Conservation (phyloP, 1,140 invertebrate species). For the Drosophila kurseongensis region DNA sequence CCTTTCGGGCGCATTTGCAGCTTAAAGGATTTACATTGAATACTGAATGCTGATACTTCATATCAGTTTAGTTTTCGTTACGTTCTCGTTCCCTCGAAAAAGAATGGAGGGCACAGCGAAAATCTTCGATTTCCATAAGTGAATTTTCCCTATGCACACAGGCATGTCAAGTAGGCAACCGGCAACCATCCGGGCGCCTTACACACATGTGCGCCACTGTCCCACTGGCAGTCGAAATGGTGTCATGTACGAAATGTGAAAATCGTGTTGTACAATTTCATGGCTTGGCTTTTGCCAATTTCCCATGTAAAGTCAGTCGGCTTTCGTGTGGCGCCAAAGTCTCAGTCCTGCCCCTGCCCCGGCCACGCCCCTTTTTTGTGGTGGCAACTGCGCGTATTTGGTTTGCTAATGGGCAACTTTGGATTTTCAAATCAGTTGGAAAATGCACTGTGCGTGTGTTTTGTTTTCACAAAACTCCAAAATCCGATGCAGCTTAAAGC, state of each 20-base stretch:
- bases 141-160: slow-evolving; percentile 55
- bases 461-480: slow-evolving; percentile 21
- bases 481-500: slow-evolving; percentile 65
- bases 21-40: slow-evolving; percentile 81
- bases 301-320: slow-evolving; percentile 64
- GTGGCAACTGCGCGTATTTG: slow-evolving; percentile 65
- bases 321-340: slow-evolving; percentile 35
- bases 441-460: slow-evolving; percentile 63
- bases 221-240: slow-evolving; percentile 64
- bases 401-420: slow-evolving; percentile 80
- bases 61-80: slow-evolving; percentile 73
- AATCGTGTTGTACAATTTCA: slow-evolving; percentile 82
- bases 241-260: slow-evolving; percentile 80
- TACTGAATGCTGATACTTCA: slow-evolving; percentile 79
- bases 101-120: slow-evolving; percentile 21
- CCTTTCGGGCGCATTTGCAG: slow-evolving; percentile 67
- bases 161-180: slow-evolving; percentile 42
- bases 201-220: slow-evolving; percentile 48
- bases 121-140: slow-evolving; percentile 80
- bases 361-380: slow-evolving; percentile 4
- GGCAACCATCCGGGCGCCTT: slow-evolving; percentile 3
- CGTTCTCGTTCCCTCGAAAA: slow-evolving; percentile 21
- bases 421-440: slow-evolving; percentile 78
- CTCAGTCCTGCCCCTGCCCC: background rate
- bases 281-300: slow-evolving; percentile 81